Evolutionary conservation across 2,888 invertebrate genomes (phyloP).

Genomic region (Rambutsinella grinnellia): DNA sequence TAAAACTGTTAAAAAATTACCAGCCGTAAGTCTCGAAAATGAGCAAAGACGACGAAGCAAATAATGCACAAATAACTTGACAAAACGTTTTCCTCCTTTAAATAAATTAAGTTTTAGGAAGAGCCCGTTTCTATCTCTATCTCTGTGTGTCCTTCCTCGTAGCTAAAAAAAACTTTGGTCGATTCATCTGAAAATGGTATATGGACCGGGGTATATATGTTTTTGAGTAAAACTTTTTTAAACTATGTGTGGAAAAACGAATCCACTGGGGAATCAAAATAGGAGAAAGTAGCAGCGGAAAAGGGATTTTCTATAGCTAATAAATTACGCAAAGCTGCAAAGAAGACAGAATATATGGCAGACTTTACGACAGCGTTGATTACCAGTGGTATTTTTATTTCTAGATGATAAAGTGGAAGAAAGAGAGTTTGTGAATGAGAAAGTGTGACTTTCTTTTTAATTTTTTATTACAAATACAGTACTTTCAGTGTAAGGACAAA

Average conservation of each 20-base stretch:
- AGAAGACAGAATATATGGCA: background rate
- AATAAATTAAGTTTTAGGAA: no score
- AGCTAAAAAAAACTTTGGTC: no score
- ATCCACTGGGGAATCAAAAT: no score
- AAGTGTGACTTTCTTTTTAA: slow-evolving; percentile 28
- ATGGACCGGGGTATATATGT: no score
- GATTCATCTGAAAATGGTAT: no score
- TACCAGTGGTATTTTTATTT: background rate
- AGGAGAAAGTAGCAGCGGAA: background rate
- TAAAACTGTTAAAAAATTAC: background rate
- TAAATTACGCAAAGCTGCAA: no score
- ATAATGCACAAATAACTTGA: slow-evolving; percentile 56
- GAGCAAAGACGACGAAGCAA: slow-evolving; percentile 46
- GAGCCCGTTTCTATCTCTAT: no score
- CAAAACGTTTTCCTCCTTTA: no score
- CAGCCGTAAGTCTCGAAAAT: background rate
- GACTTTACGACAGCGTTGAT: background rate
- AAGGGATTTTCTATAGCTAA: background rate
- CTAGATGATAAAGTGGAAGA: background rate
- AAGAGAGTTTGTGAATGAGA: no score
- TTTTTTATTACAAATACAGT: slow-evolving; percentile 16
- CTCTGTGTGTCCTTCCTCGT: no score
- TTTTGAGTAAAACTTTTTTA: no score
- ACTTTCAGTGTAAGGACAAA: background rate
- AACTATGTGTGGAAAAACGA: no score